Evolutionary conservation across 2,888 invertebrate genomes (phyloP).

Genomic region (Tetramorium bicarinatum): DNA sequence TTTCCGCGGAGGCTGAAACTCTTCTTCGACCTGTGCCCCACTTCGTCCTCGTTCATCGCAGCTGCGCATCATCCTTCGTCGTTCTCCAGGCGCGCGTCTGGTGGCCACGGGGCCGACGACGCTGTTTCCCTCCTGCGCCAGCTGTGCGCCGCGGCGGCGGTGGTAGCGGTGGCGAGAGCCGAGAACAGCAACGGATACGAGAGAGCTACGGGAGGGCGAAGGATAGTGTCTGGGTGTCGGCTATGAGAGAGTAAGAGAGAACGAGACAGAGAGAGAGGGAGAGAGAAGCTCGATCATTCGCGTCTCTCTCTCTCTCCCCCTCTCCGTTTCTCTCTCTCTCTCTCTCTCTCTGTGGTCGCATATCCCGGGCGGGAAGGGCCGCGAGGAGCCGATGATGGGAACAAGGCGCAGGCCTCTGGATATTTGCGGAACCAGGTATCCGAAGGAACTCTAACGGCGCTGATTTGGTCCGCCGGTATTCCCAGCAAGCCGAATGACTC

Average conservation of each 20-base stretch:
- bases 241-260: slow-evolving; percentile 28
- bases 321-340: slow-evolving; percentile 19
- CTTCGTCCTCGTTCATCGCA: slow-evolving; percentile 59
- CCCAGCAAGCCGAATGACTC: slow-evolving; percentile 17
- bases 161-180: neutral
- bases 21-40: slow-evolving; percentile 68
- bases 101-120: slow-evolving; percentile 69
- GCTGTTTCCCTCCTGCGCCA: slow-evolving; percentile 77
- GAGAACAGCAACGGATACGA: slow-evolving; percentile 53
- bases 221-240: slow-evolving; percentile 30
- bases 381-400: slow-evolving; percentile 51
- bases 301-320: slow-evolving; percentile 10
- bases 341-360: slow-evolving; percentile 3
- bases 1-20: slow-evolving; percentile 51
- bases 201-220: slow-evolving; percentile 28
- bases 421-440: slow-evolving; percentile 50
- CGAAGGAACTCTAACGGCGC: slow-evolving; percentile 29
- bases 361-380: slow-evolving; percentile 32
- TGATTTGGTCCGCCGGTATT: slow-evolving; percentile 24
- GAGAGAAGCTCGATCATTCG: neutral
- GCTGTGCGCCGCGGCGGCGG: slow-evolving; percentile 73
- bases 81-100: slow-evolving; percentile 76
- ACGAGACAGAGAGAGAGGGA: slow-evolving; percentile 39
- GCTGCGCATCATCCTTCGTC: slow-evolving; percentile 75
- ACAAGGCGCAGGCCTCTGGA: slow-evolving; percentile 52